phyloP scores from a whole-genome alignment of 37 sponge, comb jelly and placozoan species.

The Ephydatia muelleri region DNA sequence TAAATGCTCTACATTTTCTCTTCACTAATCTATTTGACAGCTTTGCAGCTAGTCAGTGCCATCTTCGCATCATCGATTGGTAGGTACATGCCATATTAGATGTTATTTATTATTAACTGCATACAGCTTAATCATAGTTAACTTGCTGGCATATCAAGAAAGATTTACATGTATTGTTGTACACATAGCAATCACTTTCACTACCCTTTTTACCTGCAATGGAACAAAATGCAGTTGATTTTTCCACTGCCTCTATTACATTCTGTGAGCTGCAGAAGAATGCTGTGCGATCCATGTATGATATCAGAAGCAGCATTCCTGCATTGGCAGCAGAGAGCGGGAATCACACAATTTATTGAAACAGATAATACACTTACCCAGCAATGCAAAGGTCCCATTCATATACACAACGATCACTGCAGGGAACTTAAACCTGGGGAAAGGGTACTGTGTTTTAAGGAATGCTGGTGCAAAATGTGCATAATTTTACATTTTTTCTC shows the following conservation, averaged over 20 bases:
- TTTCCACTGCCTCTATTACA: neutral
- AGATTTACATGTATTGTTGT: too few species aligned
- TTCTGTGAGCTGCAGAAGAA: constrained; percentile 26
- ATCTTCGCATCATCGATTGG: too few species aligned
- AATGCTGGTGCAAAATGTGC: neutral
- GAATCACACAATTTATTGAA: neutral
- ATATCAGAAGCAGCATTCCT: constrained; percentile 30
- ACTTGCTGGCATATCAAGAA: too few species aligned
- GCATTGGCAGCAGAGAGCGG: neutral
- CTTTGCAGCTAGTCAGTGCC: too few species aligned
- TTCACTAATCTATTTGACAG: too few species aligned
- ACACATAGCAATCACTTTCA: too few species aligned
- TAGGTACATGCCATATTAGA: too few species aligned
- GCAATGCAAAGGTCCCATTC: too few species aligned
- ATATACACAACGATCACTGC: neutral
- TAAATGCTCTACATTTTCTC: too few species aligned
- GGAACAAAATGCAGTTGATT: constrained; percentile 45
- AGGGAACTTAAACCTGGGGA: neutral
- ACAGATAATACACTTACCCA: neutral
- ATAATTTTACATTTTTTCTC: constrained; percentile 39
- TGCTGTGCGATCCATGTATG: neutral
- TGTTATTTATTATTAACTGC: too few species aligned
- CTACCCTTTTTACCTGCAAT: constrained; percentile 4
- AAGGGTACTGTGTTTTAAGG: neutral
- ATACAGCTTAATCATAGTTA: too few species aligned